phyloP scores from a whole-genome alignment of 2,113 vertebrate species.

The Lycaon pictus region DNA sequence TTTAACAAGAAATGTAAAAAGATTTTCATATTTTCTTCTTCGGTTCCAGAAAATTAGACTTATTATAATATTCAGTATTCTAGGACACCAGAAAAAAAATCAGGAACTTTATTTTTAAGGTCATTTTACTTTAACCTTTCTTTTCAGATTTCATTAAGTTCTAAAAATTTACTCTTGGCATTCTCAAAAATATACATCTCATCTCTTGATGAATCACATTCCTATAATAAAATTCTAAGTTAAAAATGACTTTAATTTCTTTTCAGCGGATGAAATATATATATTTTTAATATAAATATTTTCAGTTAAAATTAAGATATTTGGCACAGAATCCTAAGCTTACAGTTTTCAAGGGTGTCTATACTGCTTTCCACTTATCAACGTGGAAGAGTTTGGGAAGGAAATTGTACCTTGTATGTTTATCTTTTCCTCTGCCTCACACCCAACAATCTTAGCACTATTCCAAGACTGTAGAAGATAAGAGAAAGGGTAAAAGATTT shows the following conservation, averaged over 20 bases:
- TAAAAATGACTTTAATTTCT: slow-evolving; percentile 25
- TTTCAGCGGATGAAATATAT: background rate
- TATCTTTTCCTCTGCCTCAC: background rate
- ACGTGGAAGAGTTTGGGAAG: background rate
- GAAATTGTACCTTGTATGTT: background rate
- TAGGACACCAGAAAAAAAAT: slow-evolving; percentile 49
- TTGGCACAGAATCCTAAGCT: slow-evolving; percentile 59
- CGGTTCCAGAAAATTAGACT: slow-evolving; percentile 18
- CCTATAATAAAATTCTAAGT: slow-evolving; percentile 42
- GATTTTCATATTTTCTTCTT: slow-evolving; percentile 30
- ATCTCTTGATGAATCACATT: slow-evolving; percentile 48
- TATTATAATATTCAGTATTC: background rate
- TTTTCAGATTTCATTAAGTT: background rate
- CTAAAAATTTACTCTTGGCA: background rate
- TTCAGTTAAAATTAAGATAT: slow-evolving; percentile 48
- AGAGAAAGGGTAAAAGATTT: background rate
- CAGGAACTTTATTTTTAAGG: slow-evolving; percentile 28
- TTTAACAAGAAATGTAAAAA: slow-evolving; percentile 44
- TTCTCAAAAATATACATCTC: slow-evolving; percentile 41
- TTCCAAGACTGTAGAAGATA: background rate
- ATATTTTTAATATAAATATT: slow-evolving; percentile 42
- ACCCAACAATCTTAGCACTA: background rate
- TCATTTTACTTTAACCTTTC: slow-evolving; percentile 31
- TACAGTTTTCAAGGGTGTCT: background rate
- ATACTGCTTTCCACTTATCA: background rate